Evolutionary conservation across 2,113 vertebrate genomes (phyloP).

Genomic region (Cinclus mexicanus): DNA sequence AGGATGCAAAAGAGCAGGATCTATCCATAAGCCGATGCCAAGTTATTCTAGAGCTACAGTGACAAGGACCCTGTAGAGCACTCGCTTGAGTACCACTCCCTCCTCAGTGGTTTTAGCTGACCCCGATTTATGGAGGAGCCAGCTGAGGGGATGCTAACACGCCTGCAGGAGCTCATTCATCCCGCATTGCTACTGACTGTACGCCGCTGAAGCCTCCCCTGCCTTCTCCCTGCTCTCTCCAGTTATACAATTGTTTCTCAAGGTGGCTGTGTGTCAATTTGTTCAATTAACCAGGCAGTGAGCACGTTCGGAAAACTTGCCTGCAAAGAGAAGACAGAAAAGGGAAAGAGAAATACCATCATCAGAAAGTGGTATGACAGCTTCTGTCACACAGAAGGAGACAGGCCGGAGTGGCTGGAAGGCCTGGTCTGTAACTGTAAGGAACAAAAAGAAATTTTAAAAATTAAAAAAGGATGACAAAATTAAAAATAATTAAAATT

Average conservation of each 20-base stretch:
- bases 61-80: fast-evolving
- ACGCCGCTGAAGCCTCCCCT: not conserved
- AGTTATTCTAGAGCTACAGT: not conserved
- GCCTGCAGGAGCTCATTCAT: not conserved
- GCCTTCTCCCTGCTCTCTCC: not conserved
- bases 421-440: not conserved
- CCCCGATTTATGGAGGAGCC: fast-evolving
- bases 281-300: not conserved
- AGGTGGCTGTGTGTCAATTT: not conserved
- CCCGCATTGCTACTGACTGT: not conserved
- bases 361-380: not conserved
- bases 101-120: not conserved
- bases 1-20: not conserved
- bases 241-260: not conserved
- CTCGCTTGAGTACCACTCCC: fast-evolving
- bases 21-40: fast-evolving
- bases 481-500: not conserved
- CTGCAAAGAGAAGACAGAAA: not conserved
- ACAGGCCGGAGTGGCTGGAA: not conserved
- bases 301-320: not conserved
- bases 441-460: not conserved
- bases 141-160: fast-evolving
- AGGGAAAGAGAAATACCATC: not conserved
- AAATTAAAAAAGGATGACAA: not conserved
- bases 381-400: not conserved